Evolutionary conservation across 2,113 vertebrate species (phyloP).

Genomic region (Onychostoma macrolepis): DNA sequence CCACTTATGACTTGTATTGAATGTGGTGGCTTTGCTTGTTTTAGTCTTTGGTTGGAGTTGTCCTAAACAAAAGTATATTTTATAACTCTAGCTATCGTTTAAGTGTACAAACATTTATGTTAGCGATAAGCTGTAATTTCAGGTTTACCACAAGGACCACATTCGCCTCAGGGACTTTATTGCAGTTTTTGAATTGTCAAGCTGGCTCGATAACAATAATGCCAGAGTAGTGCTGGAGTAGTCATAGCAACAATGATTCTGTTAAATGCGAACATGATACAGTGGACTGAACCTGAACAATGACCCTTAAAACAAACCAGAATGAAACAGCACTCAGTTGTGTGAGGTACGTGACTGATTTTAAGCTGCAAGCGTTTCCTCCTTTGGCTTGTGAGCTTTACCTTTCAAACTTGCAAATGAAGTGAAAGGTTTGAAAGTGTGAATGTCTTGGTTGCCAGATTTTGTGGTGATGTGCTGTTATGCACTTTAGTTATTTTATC

Average conservation of each 20-base stretch:
- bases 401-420: conserved; percentile 37
- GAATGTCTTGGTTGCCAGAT: background rate
- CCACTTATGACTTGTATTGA: background rate
- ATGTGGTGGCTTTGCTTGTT: conserved; percentile 11
- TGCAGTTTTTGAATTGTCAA: background rate
- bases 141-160: background rate
- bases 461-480: conserved; percentile 25
- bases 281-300: conserved; percentile 29
- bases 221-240: background rate
- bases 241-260: conserved; percentile 20
- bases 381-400: conserved; percentile 41
- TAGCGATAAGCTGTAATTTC: conserved; percentile 17
- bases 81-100: conserved; percentile 6
- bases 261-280: conserved; percentile 1
- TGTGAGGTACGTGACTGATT: conserved; percentile 22
- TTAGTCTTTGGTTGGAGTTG: background rate
- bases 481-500: background rate
- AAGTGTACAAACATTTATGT: conserved; percentile 2
- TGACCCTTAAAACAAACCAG: conserved; percentile 20
- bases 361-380: conserved; percentile 34
- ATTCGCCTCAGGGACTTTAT: background rate
- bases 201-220: conserved; percentile 7
- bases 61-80: conserved; percentile 19
- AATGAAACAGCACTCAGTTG: background rate
- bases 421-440: background rate